These are phyloP conservation scores for Mesocentrotus franciscanus DNA, from an alignment of 53 echinoderm and acorn worm genomes.

Conservation along the genomic window DNA sequence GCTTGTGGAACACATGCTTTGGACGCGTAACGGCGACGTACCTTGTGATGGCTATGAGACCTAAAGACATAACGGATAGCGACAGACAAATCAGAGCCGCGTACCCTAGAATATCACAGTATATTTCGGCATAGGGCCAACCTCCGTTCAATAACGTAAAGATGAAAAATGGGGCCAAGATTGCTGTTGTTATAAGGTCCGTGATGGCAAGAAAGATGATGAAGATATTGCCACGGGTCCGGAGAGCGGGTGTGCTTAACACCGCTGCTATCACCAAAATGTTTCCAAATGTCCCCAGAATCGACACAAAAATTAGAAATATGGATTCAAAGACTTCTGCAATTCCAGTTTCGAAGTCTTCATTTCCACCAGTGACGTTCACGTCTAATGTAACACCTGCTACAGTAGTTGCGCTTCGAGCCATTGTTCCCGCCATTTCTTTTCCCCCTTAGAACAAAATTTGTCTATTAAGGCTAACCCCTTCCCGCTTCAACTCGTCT, in stretches of 20 bases:
- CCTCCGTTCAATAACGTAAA: slow-evolving; percentile 63
- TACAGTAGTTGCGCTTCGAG: neutral
- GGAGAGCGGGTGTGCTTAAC: slow-evolving; percentile 70
- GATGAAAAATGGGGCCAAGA: slow-evolving; percentile 77
- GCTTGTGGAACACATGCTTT: slow-evolving; percentile 66
- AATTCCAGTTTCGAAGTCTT: slow-evolving; percentile 18
- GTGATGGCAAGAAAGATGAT: slow-evolving; percentile 79
- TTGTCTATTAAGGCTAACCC: neutral
- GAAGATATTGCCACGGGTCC: slow-evolving; percentile 80
- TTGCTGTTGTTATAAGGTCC: slow-evolving; percentile 73
- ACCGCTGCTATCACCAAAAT: slow-evolving; percentile 85
- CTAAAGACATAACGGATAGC: slow-evolving; percentile 75
- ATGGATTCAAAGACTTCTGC: slow-evolving; percentile 66
- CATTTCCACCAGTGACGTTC: neutral
- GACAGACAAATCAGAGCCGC: slow-evolving; percentile 78
- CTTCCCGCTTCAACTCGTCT: neutral
- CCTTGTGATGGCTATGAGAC: slow-evolving; percentile 80
- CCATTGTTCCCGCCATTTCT: neutral
- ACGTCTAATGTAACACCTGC: neutral
- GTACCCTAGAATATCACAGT: slow-evolving; percentile 80
- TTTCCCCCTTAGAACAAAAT: neutral
- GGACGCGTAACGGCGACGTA: slow-evolving; percentile 82
- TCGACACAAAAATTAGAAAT: slow-evolving; percentile 72
- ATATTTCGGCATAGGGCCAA: slow-evolving; percentile 71
- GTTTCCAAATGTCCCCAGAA: slow-evolving; percentile 87